Percentiles rank a stretch among this genome's conserved stretches.
Conservation (phyloP, 2,113 vertebrate genomes). For the Chionodraco myersi region DNA sequence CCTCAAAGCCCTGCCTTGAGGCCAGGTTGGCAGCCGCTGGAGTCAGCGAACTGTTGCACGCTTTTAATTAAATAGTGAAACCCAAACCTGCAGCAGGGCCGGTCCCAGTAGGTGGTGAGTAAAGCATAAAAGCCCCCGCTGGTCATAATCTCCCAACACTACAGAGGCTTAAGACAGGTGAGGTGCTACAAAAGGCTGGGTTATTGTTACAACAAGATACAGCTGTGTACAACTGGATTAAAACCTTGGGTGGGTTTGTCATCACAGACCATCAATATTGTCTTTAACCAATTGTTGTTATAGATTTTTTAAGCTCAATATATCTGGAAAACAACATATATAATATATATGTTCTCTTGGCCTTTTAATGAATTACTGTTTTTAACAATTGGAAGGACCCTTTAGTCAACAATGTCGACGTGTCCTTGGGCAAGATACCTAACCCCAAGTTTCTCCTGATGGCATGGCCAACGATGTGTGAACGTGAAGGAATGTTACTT, state of each 20-base stretch:
- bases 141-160: constrained; percentile 55
- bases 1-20: constrained; percentile 55
- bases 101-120: constrained; percentile 54
- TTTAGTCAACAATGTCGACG: no score
- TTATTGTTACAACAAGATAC: constrained; percentile 20
- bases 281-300: not conserved
- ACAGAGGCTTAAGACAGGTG: constrained; percentile 36
- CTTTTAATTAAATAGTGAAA: constrained; percentile 86
- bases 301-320: no score
- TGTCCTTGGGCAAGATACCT: no score
- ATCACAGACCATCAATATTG: not conserved
- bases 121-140: constrained; percentile 55
- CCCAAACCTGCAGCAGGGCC: constrained; percentile 55
- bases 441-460: no score
- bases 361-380: no score
- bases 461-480: no score
- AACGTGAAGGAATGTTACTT: no score
- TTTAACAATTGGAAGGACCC: no score
- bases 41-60: constrained; percentile 76
- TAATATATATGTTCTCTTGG: no score
- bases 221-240: not conserved
- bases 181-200: constrained; percentile 13
- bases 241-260: not conserved
- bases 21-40: constrained; percentile 59
- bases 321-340: no score